Conservation (phyloP, 2,888 invertebrate species). For the Cancer borealis region DNA sequence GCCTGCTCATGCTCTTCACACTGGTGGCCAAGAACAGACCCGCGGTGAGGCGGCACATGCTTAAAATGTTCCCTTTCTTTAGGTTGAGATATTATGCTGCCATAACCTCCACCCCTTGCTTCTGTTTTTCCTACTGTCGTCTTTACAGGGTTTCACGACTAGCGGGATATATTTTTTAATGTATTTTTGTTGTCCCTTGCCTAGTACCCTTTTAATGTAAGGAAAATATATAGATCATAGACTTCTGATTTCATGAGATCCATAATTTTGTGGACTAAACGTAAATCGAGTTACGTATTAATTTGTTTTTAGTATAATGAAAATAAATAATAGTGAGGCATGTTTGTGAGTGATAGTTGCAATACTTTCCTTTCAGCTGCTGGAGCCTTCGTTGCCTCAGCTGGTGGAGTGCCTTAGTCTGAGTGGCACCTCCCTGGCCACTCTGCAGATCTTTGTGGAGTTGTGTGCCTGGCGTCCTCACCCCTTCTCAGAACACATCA, state of each 20-base stretch:
- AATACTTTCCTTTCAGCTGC: conserved; percentile 81
- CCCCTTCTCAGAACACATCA: conserved; percentile 86
- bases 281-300: neutral
- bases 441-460: conserved; percentile 88
- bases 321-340: neutral
- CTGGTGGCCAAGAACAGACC: conserved; percentile 91
- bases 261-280: neutral
- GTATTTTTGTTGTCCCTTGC: too few relatives aligned
- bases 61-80: neutral
- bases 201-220: too few relatives aligned
- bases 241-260: neutral
- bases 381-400: conserved; percentile 90
- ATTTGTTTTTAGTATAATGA: neutral
- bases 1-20: conserved; percentile 90
- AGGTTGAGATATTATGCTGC: neutral
- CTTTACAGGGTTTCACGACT: too few relatives aligned
- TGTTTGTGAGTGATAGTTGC: neutral
- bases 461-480: conserved; percentile 87
- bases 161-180: too few relatives aligned
- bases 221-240: too few relatives aligned
- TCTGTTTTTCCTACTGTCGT: too few relatives aligned
- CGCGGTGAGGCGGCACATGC: conserved; percentile 82
- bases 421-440: conserved; percentile 84
- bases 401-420: conserved; percentile 87
- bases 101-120: too few relatives aligned